phyloP scores from a whole-genome alignment of 2,888 invertebrate species.

The Caenorhabditis angaria region DNA sequence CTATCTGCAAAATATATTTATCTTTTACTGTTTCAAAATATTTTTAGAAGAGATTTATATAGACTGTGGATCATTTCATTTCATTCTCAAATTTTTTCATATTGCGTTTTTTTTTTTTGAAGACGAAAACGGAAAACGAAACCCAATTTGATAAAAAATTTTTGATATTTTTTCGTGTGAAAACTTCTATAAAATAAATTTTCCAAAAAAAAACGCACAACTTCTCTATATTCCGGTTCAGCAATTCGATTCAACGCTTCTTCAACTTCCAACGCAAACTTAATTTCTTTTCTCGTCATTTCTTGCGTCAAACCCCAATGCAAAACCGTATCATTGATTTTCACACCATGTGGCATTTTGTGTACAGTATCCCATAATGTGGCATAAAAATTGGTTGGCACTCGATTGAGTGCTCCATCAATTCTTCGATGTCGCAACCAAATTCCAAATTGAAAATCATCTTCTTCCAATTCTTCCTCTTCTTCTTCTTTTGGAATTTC shows the following conservation, averaged over 20 bases:
- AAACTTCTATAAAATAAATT: constrained; percentile 1
- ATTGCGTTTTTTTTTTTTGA: too few species aligned
- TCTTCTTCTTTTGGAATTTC: constrained; percentile 51
- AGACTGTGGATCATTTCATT: too few species aligned
- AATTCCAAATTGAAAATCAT: constrained; percentile 79
- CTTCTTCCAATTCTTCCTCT: constrained; percentile 55
- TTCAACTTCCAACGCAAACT: constrained; percentile 96
- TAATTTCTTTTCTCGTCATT: constrained; percentile 98
- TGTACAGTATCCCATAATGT: constrained; percentile 71
- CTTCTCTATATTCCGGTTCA: constrained; percentile 89
- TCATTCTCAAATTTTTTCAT: too few species aligned
- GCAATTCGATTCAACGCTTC: constrained; percentile 94
- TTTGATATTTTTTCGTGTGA: neutral
- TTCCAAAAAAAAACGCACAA: too few species aligned
- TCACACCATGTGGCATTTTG: constrained; percentile 86
- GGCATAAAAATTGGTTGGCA: constrained; percentile 94
- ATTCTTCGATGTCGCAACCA: constrained; percentile 92
- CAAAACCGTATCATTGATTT: constrained; percentile 88
- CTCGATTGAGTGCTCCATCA: constrained; percentile 95
- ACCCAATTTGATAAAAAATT: neutral
- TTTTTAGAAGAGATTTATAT: neutral
- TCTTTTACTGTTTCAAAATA: constrained; percentile 6
- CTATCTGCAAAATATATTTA: constrained; percentile 75
- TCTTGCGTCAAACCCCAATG: constrained; percentile 81
- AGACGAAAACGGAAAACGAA: neutral